A percentile compares a stretch with the other conserved stretches of the same genome.
These are phyloP conservation scores for Tiliacea citrago DNA, from an alignment of 2,888 invertebrate species.

Conservation along the genomic window DNA sequence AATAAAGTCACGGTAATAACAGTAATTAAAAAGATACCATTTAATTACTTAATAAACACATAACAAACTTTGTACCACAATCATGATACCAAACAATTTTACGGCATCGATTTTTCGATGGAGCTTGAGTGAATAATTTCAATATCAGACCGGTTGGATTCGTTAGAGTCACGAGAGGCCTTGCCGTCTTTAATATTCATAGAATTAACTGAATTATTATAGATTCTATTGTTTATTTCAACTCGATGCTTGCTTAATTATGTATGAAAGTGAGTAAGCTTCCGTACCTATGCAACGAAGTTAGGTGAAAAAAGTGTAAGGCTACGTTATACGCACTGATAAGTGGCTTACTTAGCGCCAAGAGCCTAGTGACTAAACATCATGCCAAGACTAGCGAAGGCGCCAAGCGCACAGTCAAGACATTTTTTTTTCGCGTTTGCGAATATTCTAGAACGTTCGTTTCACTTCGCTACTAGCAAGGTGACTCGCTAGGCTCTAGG, in stretches of 20 bases:
- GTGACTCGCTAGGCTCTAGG: neutral
- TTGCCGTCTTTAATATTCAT: conserved; percentile 33
- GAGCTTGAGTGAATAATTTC: conserved; percentile 19
- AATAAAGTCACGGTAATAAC: neutral
- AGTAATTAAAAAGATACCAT: neutral
- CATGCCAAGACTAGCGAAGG: too few species aligned
- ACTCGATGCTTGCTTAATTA: conserved; percentile 2
- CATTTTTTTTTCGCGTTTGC: too few species aligned
- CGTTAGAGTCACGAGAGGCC: conserved; percentile 35
- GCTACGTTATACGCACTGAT: too few species aligned
- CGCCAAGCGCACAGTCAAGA: too few species aligned
- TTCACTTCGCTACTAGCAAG: too few species aligned
- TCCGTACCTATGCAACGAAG: neutral
- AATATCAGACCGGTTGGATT: conserved; percentile 13
- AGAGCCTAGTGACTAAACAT: neutral
- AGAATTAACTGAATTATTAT: conserved; percentile 36
- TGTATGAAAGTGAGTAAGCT: conserved; percentile 7
- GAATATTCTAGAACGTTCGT: neutral
- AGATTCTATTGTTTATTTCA: conserved; percentile 19
- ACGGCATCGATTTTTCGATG: conserved; percentile 26
- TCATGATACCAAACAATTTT: conserved; percentile 24
- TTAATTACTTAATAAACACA: conserved; percentile 10
- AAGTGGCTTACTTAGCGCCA: neutral
- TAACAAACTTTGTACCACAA: neutral
- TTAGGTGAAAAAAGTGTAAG: too few species aligned